Evolutionary conservation across 2,113 vertebrate species (phyloP), one percentile per base, ranked within the genome.

Genomic region (Phrynosoma platyrhinos): DNA sequence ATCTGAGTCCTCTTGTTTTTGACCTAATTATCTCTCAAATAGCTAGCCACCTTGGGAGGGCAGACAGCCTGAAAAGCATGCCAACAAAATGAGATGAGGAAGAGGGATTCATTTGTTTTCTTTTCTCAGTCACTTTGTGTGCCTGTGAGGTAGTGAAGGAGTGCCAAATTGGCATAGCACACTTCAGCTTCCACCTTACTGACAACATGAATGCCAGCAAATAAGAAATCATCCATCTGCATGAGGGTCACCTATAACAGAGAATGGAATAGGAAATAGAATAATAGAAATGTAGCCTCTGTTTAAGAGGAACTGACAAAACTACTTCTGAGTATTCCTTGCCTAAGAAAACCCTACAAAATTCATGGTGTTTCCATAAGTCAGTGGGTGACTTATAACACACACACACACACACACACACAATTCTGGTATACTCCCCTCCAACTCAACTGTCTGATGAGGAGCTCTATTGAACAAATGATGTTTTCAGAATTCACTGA

Each of bases 161-260:
- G 82, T 92, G 90, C 90, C 91, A 94, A 92, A 92, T 52, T 91
- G 88, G 89, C 85, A 71, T 58, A 92, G 81, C 78, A 91, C 84
- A 87, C 92, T 92, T 86, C 92, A 76, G 91, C 91, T 90, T 94
- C 88, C 92, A 90, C 68, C 91, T 92, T 90, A 86, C 83, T 91
- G 83, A 88, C 82, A 89, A 85, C 89, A 74, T 90, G 82, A 94
- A 92, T 83, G 91, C 82, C 84, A 94, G 88, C 83, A 92, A 85
- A 87, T 91, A 91, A 82, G 92, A 91, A 92, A 90, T 16, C 52
- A 40, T 64, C 78, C 80, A 88, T 52, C 52, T 58, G 87, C 86
- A 88, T 88, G 71, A 90, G 75, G 71, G 0, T 36, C 52, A 88
- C 90, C 68, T 91, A 88, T 55, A 85, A 92, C 53, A 82, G 88